Evolutionary conservation across 2,797 vertebrate species (phyloP), one percentile per base, ranked within the genome.

Genomic region (Propithecus perrieri): DNA sequence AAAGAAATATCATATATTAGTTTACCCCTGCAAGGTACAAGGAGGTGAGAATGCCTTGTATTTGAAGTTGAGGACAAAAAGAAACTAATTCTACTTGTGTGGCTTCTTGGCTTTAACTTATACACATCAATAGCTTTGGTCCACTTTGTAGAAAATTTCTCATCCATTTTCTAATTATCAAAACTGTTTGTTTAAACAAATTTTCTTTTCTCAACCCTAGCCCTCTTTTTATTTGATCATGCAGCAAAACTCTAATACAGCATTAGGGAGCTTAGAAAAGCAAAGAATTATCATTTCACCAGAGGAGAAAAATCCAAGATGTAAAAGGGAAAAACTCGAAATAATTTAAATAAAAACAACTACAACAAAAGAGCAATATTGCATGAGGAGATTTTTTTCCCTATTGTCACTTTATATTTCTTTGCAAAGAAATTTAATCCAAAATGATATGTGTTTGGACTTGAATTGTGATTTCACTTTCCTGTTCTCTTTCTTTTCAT

Each of bases 101-200:
- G 85, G 55, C 63, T 95, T 83, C 65, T 38, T 48, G 38, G 24
- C 35, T 93, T 94, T 85, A 71, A 85, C 50, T 74, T 84, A 20
- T 1, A 20, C 38, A 59, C n/a, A 55, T 83, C 53, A 7, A 61
- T 76, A 91, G 74, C 85, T 90, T 95, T 88, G 43, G 78, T 90
- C 50, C 72, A 7, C 80, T 85, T 83, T 85, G 78, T 43, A 92
- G 94, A 97, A 96, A 97, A 95, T 71, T 97, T 71, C 50, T 72
- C 79, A 91, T 96, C 92, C 50, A n/a, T 94, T 97, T 97, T 95
- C 92, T 96, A 94, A 97, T 97, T 96, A 95, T 97, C 93, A 95
- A 79, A 95, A 93, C 89, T 97, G 78, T 95, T 97, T 97, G 89
- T 97, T 97, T 96, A 97, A 95, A 96, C 85, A 97, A 92, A 97